Conservation (phyloP, 2,113 vertebrate species). For the Cheirogaleus medius region DNA sequence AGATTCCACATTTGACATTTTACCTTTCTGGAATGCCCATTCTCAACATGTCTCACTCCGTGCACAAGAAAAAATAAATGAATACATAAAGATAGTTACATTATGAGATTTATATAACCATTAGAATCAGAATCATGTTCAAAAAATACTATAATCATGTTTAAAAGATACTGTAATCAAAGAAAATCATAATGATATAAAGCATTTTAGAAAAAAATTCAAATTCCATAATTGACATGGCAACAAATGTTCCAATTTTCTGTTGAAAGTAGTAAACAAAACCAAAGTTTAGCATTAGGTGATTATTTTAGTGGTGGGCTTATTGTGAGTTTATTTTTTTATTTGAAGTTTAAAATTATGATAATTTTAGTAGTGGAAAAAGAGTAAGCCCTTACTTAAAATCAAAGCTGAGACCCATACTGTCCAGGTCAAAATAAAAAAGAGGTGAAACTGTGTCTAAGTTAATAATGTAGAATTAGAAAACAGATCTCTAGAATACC, state of each 20-base stretch:
- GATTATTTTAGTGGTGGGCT: background rate
- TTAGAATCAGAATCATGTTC: background rate
- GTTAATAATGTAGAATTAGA: background rate
- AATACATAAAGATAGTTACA: background rate
- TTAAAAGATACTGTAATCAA: background rate
- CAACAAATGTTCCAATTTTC: background rate
- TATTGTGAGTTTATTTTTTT: background rate
- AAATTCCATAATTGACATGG: background rate
- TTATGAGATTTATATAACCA: background rate
- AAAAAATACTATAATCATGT: too few species aligned
- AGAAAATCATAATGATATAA: background rate
- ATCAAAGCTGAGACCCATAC: background rate
- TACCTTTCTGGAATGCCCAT: background rate
- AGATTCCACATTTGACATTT: background rate
- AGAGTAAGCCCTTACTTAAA: background rate
- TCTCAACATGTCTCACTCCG: background rate
- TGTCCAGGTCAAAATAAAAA: background rate
- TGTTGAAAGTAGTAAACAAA: background rate
- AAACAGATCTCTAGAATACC: background rate
- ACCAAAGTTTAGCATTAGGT: background rate
- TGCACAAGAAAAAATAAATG: background rate
- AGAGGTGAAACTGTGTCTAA: background rate
- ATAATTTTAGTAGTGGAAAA: background rate
- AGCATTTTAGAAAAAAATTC: background rate
- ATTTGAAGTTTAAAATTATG: background rate